Base-by-base conservation (phyloP, 2,797 vertebrate species). In the Epinephelus awoara region DNA sequence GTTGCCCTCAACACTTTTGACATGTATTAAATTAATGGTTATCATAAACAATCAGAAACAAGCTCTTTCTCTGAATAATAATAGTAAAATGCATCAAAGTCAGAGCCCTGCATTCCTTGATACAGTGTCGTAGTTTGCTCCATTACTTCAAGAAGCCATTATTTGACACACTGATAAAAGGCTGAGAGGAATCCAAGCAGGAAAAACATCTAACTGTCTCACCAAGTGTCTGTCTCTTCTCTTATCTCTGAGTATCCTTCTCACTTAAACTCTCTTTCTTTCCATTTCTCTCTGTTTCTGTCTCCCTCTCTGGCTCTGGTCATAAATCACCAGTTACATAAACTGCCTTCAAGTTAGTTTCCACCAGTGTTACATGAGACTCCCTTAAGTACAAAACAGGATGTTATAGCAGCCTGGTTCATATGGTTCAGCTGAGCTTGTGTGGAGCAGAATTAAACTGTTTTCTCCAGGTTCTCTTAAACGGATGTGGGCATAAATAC, bases 251-350 rank as follows among this genome's bases (percentile, higher is more conserved):
- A 54, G 66, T 72, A 40, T 76, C 66, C 63, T 75, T 75, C 77
- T 82, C 67, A 65, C 74, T 83, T 78, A 23, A 82, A 77, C 44
- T 38, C 52, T 63, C 52, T 63, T 49, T 73, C 56, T 74, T 59
- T 77, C 62, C 49, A 52, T 69, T 65, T 51, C 44, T 64, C 71
- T 80, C 15, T 6, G 6, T 80, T 80, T 86, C 67, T 78, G 34
- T 72, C 75, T 68, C 62, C 59, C 27, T 52, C 47, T 70, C 73
- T 34, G 65, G 63, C 57, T 82, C 54, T 52, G 77, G 56, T 85
- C 85, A 90, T 92, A 91, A 93, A 93, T 92, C 91, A 90, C 44
- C 66, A 27, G 77, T 94, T 92, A 89, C 80, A 90, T 92, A 90
- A 94, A 92, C 91, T 87, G 81, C 83, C 79, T 87, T 91, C 87